These are phyloP conservation scores for Halichoerus grypus DNA, from an alignment of 2,113 vertebrate species.

Conservation along the genomic window DNA sequence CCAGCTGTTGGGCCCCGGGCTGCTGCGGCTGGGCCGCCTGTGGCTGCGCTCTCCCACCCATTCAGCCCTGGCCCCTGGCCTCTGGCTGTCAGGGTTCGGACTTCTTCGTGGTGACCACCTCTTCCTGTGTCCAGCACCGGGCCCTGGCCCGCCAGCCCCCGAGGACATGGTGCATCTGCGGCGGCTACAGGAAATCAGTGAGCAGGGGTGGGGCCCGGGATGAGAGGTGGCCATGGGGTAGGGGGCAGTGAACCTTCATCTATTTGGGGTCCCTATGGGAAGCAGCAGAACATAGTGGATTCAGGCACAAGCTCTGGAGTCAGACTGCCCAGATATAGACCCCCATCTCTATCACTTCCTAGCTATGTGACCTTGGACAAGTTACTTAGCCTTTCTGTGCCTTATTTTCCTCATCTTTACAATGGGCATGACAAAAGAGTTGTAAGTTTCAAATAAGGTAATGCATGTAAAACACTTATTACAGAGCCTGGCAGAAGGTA, in stretches of 20 bases:
- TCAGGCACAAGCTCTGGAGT: background rate
- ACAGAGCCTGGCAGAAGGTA: background rate
- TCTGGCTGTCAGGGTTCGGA: constrained; percentile 95
- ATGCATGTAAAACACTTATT: background rate
- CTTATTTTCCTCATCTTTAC: constrained; percentile 53
- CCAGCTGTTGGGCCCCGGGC: constrained; percentile 94
- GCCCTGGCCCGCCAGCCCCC: constrained; percentile 86
- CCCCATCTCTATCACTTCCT: background rate
- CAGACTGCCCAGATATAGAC: background rate
- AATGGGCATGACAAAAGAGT: background rate
- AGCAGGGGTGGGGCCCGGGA: constrained; percentile 80
- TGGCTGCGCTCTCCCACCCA: constrained; percentile 91
- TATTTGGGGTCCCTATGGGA: background rate
- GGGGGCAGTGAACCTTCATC: background rate
- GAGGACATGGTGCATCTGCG: constrained; percentile 98
- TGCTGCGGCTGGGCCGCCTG: constrained; percentile 94
- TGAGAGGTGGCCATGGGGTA: background rate
- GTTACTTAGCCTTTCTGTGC: background rate
- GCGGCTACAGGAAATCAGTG: constrained; percentile 97
- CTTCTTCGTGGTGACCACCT: constrained; percentile 97
- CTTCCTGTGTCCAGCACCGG: constrained; percentile 93
- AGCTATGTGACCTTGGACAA: background rate
- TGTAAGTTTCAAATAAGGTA: constrained; percentile 37
- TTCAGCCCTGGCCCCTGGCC: constrained; percentile 92
- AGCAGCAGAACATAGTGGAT: background rate